These are phyloP conservation scores for Mesopsocus fuscifrons DNA, from an alignment of 2,888 invertebrate species.

Conservation along the genomic window DNA sequence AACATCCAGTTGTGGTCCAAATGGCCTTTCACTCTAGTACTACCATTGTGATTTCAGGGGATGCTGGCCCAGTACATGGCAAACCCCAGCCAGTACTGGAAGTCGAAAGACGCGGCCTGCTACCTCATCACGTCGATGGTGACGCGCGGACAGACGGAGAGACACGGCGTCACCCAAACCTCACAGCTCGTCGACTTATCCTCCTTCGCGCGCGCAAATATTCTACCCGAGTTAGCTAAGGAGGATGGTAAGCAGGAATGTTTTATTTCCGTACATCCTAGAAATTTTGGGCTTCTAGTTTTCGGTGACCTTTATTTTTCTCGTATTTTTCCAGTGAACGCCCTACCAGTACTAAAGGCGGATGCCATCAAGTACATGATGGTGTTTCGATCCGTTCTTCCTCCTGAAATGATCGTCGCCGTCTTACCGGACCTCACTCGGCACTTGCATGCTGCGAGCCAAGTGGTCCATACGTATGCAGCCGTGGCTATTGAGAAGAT, in stretches of 20 bases:
- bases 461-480: slow-evolving; percentile 89
- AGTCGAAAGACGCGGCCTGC: slow-evolving; percentile 87
- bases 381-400: slow-evolving; percentile 83
- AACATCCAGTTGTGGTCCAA: too few relatives aligned
- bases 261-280: not conserved
- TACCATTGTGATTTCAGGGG: slow-evolving; percentile 37
- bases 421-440: slow-evolving; percentile 61
- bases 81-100: slow-evolving; percentile 66
- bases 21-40: too few relatives aligned
- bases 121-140: slow-evolving; percentile 92
- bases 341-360: slow-evolving; percentile 81
- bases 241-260: slow-evolving; percentile 35
- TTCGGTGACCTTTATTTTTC: too few relatives aligned
- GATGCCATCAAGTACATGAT: slow-evolving; percentile 93
- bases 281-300: too few relatives aligned
- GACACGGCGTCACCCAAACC: slow-evolving; percentile 78
- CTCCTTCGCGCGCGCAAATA: slow-evolving; percentile 75
- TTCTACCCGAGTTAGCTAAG: slow-evolving; percentile 66
- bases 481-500: slow-evolving; percentile 83
- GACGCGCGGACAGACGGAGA: slow-evolving; percentile 71
- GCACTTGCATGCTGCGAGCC: slow-evolving; percentile 53
- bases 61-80: slow-evolving; percentile 60
- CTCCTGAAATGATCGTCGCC: slow-evolving; percentile 51
- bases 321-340: slow-evolving; percentile 45
- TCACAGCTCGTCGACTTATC: slow-evolving; percentile 76